Conservation (phyloP, 64 coral and sea anemone species). For the Actinia equina region DNA sequence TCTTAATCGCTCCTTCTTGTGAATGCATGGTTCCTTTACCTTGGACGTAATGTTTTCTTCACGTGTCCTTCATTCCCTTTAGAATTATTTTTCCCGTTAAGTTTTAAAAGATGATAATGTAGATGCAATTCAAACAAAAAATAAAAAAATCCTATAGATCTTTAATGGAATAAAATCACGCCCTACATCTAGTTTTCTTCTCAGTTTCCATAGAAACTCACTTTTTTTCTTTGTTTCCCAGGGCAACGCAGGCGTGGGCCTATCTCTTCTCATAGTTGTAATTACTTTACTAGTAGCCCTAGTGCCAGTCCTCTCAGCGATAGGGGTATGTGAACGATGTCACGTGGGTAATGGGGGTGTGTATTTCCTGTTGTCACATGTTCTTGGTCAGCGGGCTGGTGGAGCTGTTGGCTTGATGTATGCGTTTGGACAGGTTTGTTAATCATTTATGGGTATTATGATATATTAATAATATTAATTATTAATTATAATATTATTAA, state of each 20-base stretch:
- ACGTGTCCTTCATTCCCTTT: no score
- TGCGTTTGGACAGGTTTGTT: constrained; percentile 82
- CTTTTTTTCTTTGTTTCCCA: constrained; percentile 46
- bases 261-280: constrained; percentile 84
- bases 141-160: no score
- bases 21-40: no score
- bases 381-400: constrained; percentile 80
- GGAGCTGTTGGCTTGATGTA: constrained; percentile 82
- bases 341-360: constrained; percentile 93
- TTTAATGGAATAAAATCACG: no score
- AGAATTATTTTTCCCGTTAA: no score
- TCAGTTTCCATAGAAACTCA: not conserved
- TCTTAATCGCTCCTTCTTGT: no score
- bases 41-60: no score
- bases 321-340: constrained; percentile 86
- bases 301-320: constrained; percentile 85
- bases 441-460: not conserved
- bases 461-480: no score
- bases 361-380: constrained; percentile 88
- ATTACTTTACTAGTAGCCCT: constrained; percentile 86
- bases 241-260: constrained; percentile 95
- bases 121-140: no score
- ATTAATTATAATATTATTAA: no score
- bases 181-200: no score
- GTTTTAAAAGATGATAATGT: no score